Base-by-base conservation (phyloP, 2,888 invertebrate genomes). In the Lasiommata megera region DNA sequence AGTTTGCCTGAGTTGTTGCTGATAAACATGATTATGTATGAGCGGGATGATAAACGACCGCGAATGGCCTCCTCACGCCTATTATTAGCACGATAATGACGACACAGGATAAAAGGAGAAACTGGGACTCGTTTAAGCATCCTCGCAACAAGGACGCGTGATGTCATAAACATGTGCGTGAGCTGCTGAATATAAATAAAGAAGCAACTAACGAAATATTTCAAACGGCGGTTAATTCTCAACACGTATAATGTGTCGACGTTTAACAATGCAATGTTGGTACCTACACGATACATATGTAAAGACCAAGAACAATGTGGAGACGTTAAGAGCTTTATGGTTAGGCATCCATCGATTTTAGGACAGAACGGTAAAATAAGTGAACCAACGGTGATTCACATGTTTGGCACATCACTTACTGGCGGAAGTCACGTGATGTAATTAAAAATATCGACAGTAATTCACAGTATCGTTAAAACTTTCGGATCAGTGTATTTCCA, bases 131-230 rank as follows among this genome's bases (percentile, higher is more conserved):
- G 74, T 72, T 71, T 70, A 64, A 68, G 80, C 79, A 80, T 82
- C 84, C 83, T 84, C 77, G 75, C 74, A 72, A 73, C 89, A 89
- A 89, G 89, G 89, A 80, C 88, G 80, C 70, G 76, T 88, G 88
- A 88, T 79, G 84, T 88, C 87, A 89, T 72, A 71, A 67, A 67
- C 80, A 75, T 79, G 73, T 80, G 79, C 72, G 43, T 48, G 71
- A 62, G 66, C 67, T 73, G 61, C 64, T 72, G 79, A 81, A 82
- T 81, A 82, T 80, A 77, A 84, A 84, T 81, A 79, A 68, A 66
- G 56, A 48, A 40, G 56, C 55, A 40, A 54, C 58, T 63, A 61
- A 67, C 64, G 63, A 69, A 80, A 81, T 76, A 73, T 73, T 71
- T 64, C 67, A 63, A 69, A 68, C 64, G 63, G 52, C 55, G 63